Evolutionary conservation across 2,113 vertebrate species (phyloP), one percentile per base, ranked within the genome.

Genomic region (Hemicordylus capensis): DNA sequence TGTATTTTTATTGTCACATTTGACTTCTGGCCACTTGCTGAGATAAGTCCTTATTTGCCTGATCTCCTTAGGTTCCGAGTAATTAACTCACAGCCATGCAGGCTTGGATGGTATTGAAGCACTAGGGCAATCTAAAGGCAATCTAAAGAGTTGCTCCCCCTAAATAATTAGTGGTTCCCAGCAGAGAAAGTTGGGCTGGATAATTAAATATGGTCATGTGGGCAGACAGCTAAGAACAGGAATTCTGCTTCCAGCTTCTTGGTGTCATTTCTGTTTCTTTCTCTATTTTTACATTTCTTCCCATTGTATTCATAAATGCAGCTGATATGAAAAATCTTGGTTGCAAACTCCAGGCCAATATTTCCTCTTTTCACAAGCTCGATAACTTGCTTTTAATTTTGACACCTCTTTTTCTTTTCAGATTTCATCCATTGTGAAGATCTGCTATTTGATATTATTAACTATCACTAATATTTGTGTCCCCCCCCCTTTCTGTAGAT

Each of bases 11-110:
- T n/a, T 0, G 0, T 31, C 20, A 1, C 0, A 28, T 1, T 39
- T 0, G 0, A 15, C 79, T 39, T 19, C 0, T 0, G 73, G 4
- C 79, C 2, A 0, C 56, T 76, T 73, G 80, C 1, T 51, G 85
- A n/a, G 14, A 37, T 54, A 84, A 28, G 61, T 34, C 24, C 14
- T 58, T 70, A 26, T 64, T 26, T 78, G 20, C 75, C 76, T 78
- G 19, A 31, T 59, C 66, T 82, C 46, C 79, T 54, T 9, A 19
- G 72, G 12, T 4, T 84, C 63, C 42, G 73, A 74, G 81, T 61
- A 81, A 87, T 80, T 85, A 59, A 63, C 10, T 9, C 22, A 1
- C 58, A 6, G 37, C 42, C 42, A 39, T 39, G 22, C 72, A 12
- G 80, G 66, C 51, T 1, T 39, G 86, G 74, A 12, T 59, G 69